Evolutionary conservation across 35 echinoderm and acorn worm genomes (phyloP).

Genomic region (Ophiothrix spiculata): DNA sequence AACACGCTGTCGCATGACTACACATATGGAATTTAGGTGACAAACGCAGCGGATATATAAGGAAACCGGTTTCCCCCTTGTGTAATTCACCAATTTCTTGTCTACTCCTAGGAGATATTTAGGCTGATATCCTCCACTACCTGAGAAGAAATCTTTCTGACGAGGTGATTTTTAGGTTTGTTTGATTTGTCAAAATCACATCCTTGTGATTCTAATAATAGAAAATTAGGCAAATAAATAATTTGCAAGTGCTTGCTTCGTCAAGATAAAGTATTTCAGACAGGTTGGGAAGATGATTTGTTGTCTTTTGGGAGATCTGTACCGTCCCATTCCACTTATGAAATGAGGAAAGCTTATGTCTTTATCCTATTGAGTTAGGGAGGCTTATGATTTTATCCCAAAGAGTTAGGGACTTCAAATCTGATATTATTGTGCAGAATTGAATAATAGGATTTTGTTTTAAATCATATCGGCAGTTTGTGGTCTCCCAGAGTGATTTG

Average conservation of each 20-base stretch:
- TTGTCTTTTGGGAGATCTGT: neutral
- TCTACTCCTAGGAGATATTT: neutral
- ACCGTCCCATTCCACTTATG: neutral
- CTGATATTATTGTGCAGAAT: no score
- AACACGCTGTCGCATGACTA: no score
- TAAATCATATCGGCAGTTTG: no score
- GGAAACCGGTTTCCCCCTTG: neutral
- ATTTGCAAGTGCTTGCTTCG: neutral
- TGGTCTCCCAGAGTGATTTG: no score
- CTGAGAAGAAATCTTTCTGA: neutral
- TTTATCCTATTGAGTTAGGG: no score
- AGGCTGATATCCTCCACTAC: neutral
- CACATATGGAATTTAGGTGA: no score
- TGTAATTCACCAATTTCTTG: neutral
- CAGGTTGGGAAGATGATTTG: neutral
- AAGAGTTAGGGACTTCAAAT: no score
- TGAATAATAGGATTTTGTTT: no score
- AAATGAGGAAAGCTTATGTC: no score
- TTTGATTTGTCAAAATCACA: neutral
- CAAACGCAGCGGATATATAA: no score
- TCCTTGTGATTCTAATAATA: neutral
- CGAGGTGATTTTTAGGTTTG: neutral
- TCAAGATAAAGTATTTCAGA: neutral
- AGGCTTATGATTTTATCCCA: no score
- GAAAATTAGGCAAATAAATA: neutral